These are phyloP conservation scores for Tipula lateralis DNA, from an alignment of 2,888 invertebrate genomes.

Conservation along the genomic window DNA sequence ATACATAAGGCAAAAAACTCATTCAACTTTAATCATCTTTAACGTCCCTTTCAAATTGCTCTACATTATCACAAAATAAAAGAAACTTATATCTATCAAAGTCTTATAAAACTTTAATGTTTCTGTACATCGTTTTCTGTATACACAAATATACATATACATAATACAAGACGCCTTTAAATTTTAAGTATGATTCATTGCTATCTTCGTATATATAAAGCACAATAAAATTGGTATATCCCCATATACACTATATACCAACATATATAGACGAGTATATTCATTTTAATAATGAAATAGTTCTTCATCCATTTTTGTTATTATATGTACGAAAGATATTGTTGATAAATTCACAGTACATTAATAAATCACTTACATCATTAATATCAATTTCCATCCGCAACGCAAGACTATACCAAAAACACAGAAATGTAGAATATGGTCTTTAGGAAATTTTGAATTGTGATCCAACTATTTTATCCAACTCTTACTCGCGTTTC, in stretches of 20 bases:
- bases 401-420: neutral
- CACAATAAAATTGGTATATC: neutral
- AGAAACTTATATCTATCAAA: neutral
- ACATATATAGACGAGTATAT: neutral
- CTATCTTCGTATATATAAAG: neutral
- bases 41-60: neutral
- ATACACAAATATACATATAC: neutral
- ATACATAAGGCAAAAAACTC: neutral
- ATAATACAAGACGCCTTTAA: neutral
- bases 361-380: neutral
- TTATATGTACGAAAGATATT: neutral
- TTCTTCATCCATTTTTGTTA: neutral
- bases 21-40: constrained; percentile 24
- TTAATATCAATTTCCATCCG: neutral
- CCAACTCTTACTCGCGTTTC: no score
- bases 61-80: neutral
- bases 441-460: no score
- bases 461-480: no score
- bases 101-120: constrained; percentile 24
- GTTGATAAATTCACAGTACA: constrained; percentile 24
- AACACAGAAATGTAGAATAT: neutral
- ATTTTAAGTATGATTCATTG: constrained; percentile 24
- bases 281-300: constrained; percentile 19
- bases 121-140: neutral
- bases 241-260: neutral